Conservation (phyloP, 92 coral and sea anemone genomes). For the Palythoa heliodiscus region DNA sequence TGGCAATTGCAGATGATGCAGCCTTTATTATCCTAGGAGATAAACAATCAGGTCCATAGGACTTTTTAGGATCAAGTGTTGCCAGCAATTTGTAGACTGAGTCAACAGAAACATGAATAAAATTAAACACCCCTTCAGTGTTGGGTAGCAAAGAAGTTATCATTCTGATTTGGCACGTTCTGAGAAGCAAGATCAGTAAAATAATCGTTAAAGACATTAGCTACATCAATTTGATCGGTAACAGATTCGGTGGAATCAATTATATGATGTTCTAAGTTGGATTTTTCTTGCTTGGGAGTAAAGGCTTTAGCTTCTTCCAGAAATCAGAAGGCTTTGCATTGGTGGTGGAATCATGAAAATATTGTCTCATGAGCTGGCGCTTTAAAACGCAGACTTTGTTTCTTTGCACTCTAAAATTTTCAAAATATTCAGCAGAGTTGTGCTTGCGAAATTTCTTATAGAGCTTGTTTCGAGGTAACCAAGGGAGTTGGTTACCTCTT, state of each 20-base stretch:
- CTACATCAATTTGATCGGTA: too few relatives aligned
- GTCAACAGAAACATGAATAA: too few relatives aligned
- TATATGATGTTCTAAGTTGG: conserved; percentile 1
- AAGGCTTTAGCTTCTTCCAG: conserved; percentile 60
- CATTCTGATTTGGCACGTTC: conserved; percentile 14
- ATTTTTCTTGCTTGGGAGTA: conserved; percentile 41
- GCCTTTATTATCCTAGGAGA: conserved; percentile 33
- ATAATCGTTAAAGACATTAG: conserved; percentile 26
- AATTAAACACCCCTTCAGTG: neutral
- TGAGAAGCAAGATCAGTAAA: conserved; percentile 40
- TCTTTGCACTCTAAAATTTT: conserved; percentile 20
- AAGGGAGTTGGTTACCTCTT: conserved; percentile 24
- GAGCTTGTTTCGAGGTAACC: conserved; percentile 33
- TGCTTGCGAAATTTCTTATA: conserved; percentile 35
- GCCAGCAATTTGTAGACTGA: too few relatives aligned
- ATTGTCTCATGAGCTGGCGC: conserved; percentile 37
- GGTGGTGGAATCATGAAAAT: conserved; percentile 20
- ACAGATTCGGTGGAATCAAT: too few relatives aligned
- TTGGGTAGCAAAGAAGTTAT: conserved; percentile 21
- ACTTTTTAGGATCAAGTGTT: too few relatives aligned
- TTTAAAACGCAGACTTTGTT: conserved; percentile 24
- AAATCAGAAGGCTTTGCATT: conserved; percentile 21
- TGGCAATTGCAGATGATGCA: conserved; percentile 35
- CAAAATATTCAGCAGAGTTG: conserved; percentile 28
- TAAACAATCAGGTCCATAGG: conserved; percentile 1